Evolutionary conservation across 2,888 invertebrate genomes (phyloP), one percentile per base, ranked within the genome.

Genomic region (Metopia argyrocephala): DNA sequence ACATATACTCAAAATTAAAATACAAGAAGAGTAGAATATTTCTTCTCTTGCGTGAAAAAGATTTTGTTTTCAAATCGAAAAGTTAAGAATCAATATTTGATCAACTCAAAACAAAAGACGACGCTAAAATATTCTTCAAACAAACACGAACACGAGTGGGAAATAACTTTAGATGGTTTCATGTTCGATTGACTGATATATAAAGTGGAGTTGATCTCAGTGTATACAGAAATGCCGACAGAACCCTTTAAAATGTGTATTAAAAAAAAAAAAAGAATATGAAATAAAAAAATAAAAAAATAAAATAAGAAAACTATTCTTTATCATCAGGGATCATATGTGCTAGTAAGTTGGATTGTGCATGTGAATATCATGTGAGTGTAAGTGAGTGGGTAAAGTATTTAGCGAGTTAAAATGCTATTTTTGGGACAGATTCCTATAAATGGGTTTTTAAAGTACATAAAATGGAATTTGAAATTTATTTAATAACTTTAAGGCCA

Each of bases 171-270:
- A 48, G 61, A 38, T 38, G 38, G 3, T 15, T 38, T 54, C 28
- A 28, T 25, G 18, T 31, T 68, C 23, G 25, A 54, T 61, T 31
- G 66, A 71, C 46, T 59, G 45, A 69, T 25, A 21, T 28, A 56
- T 46, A 18, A 28, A 61, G 20, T 64, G 23, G 46, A 59, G n/a
- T 23, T 45, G 61, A 62, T 38, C 38, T 15, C 25, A 62, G 38
- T 38, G 38, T 38, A 48, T 78, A 23, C 61, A 50, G 74, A 78
- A 78, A 78, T 75, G 78, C 81, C 81, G 81, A 81, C 74, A 75
- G 61, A 81, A 78, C 61, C 78, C 74, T 70, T 78, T 74, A 56
- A 69, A 74, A 74, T 25, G 57, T 81, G 23, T 66, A 78, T 48
- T 21, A 69, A 62, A 6, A 57, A 66, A 28, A 59, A 52, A 25